These are phyloP conservation scores for Bufo gargarizans DNA, from an alignment of 2,113 vertebrate genomes.

Conservation along the genomic window DNA sequence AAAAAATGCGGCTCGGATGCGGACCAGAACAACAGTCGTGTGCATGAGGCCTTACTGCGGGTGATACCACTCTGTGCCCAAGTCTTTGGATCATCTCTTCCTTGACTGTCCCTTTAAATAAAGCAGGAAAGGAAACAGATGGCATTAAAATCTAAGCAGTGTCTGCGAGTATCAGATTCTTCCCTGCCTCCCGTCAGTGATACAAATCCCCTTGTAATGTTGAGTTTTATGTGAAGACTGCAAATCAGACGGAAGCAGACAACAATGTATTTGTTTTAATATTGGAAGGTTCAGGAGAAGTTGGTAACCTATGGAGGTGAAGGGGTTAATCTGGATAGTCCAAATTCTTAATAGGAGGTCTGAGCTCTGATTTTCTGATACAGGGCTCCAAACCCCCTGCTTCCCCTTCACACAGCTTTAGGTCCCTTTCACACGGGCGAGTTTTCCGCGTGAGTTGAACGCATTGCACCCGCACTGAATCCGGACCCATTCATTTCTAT, in stretches of 20 bases:
- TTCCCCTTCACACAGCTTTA: no score
- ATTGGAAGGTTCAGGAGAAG: no score
- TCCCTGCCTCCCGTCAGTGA: background rate
- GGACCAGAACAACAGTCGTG: no score
- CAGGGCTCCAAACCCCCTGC: no score
- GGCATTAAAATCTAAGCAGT: background rate
- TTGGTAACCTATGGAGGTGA: background rate
- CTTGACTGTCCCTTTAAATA: constrained; percentile 13
- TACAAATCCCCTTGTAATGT: background rate
- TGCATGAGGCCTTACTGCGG: background rate
- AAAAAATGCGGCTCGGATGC: no score
- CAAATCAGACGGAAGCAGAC: background rate
- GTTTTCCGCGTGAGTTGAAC: no score
- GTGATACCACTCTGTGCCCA: no score
- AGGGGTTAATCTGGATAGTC: background rate
- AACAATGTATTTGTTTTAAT: background rate
- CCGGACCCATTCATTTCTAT: no score
- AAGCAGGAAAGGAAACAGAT: background rate
- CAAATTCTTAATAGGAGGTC: no score
- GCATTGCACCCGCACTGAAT: no score
- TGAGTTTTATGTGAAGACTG: background rate
- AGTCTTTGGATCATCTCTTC: background rate
- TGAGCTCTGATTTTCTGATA: background rate
- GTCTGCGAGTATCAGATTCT: background rate
- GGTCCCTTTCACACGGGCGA: no score